phyloP scores from a whole-genome alignment of 2,888 invertebrate genomes.

The Oligia latruncula region DNA sequence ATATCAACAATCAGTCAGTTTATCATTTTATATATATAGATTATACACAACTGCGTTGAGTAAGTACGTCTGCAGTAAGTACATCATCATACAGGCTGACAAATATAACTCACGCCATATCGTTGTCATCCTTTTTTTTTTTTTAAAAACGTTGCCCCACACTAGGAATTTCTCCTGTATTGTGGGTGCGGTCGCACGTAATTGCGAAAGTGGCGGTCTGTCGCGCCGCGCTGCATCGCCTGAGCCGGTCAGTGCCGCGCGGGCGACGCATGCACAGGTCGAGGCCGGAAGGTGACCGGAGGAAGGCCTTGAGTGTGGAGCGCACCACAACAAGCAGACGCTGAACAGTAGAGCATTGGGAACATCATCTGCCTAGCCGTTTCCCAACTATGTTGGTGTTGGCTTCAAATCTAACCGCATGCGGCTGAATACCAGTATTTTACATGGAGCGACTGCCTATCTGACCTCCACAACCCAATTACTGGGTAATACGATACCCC shows the following conservation, averaged over 20 bases:
- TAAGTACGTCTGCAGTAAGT: neutral
- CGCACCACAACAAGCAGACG: neutral
- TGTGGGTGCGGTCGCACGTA: slow-evolving; percentile 9
- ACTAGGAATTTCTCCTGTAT: too few species aligned
- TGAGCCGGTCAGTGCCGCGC: slow-evolving; percentile 6
- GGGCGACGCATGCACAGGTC: neutral
- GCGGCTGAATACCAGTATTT: too few species aligned
- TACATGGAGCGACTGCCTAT: too few species aligned
- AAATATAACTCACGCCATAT: slow-evolving; percentile 11
- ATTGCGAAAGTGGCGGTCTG: slow-evolving; percentile 11
- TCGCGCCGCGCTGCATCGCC: slow-evolving; percentile 6
- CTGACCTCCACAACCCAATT: too few species aligned
- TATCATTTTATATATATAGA: too few species aligned
- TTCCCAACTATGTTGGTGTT: too few species aligned
- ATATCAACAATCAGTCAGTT: too few species aligned
- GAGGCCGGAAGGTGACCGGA: neutral
- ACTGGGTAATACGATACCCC: too few species aligned
- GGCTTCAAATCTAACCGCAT: too few species aligned
- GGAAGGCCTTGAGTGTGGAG: neutral
- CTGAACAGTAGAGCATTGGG: neutral
- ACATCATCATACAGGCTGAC: neutral
- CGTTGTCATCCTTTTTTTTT: slow-evolving; percentile 22
- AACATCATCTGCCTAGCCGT: too few species aligned
- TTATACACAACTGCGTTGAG: neutral
- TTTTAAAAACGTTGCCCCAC: too few species aligned